A percentile compares a stretch with the other conserved stretches of the same genome.
Conservation (phyloP, 2,113 vertebrate species). For the Trichomycterus rosablanca region DNA sequence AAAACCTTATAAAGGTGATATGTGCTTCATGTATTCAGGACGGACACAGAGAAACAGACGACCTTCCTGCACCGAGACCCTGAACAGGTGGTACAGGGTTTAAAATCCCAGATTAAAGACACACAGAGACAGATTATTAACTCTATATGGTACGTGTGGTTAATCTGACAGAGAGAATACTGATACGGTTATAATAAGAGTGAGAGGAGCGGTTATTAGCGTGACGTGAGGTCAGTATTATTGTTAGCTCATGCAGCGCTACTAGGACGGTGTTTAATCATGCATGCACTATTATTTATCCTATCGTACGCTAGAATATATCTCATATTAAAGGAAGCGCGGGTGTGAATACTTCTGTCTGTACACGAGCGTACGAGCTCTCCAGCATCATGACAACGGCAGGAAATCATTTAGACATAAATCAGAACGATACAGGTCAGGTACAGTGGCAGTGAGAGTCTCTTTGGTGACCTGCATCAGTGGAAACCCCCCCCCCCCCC, state of each 20-base stretch:
- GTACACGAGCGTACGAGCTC: too few species aligned
- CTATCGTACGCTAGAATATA: too few species aligned
- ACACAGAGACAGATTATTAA: constrained; percentile 38
- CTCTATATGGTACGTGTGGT: constrained; percentile 51
- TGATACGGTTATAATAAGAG: constrained; percentile 33
- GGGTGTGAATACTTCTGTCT: too few species aligned
- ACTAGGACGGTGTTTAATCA: constrained; percentile 48
- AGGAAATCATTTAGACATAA: too few species aligned
- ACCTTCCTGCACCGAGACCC: constrained; percentile 34
- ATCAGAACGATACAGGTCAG: too few species aligned
- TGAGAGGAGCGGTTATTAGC: constrained; percentile 48
- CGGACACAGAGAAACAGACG: constrained; percentile 30
- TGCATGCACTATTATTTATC: constrained; percentile 57
- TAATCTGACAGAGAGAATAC: constrained; percentile 45
- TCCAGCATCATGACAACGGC: too few species aligned
- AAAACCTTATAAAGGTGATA: neutral
- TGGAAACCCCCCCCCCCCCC: too few species aligned
- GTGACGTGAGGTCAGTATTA: constrained; percentile 48
- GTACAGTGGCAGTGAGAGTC: too few species aligned
- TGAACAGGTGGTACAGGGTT: too few species aligned
- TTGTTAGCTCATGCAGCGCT: constrained; percentile 62
- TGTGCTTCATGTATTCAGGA: constrained; percentile 6
- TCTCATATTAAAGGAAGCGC: too few species aligned
- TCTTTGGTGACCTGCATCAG: too few species aligned
- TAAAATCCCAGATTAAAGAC: constrained; percentile 42